Percentiles rank a stretch among this genome's conserved stretches.
Evolutionary conservation across 2,113 vertebrate species (phyloP).

Genomic region (Aphelocoma coerulescens): DNA sequence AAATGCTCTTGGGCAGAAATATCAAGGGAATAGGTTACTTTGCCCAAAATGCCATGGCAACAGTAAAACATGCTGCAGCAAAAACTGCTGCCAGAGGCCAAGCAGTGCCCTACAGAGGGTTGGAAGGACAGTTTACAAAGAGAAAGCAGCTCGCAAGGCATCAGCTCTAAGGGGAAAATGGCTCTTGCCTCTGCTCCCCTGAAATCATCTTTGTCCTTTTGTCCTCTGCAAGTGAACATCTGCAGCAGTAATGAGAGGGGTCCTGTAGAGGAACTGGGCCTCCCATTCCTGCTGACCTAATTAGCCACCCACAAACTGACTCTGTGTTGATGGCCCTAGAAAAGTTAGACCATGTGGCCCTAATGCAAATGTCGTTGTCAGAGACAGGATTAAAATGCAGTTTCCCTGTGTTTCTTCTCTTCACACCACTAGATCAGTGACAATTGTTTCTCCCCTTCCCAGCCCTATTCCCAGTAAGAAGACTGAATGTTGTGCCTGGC

Average conservation of each 20-base stretch:
- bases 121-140: not conserved
- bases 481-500: not conserved
- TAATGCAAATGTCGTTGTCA: not conserved
- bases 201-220: not conserved
- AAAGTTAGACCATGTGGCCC: not conserved
- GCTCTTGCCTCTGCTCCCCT: not conserved
- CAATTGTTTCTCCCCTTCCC: not conserved
- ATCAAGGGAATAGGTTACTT: not conserved
- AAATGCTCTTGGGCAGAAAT: not conserved
- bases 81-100: not conserved
- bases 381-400: not conserved
- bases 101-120: not conserved
- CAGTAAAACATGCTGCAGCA: not conserved
- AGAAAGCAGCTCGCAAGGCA: not conserved
- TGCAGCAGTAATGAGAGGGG: not conserved
- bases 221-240: not conserved
- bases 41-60: not conserved
- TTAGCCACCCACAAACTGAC: not conserved
- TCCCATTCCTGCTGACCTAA: not conserved
- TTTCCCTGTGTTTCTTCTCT: not conserved
- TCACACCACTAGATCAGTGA: not conserved
- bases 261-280: not conserved
- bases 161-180: not conserved
- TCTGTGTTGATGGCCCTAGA: not conserved
- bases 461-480: not conserved